A percentile compares a stretch with the other conserved stretches of the same genome.
phyloP scores from a whole-genome alignment of 1,140 invertebrate genomes.

The Cardiocondyla obscurior region DNA sequence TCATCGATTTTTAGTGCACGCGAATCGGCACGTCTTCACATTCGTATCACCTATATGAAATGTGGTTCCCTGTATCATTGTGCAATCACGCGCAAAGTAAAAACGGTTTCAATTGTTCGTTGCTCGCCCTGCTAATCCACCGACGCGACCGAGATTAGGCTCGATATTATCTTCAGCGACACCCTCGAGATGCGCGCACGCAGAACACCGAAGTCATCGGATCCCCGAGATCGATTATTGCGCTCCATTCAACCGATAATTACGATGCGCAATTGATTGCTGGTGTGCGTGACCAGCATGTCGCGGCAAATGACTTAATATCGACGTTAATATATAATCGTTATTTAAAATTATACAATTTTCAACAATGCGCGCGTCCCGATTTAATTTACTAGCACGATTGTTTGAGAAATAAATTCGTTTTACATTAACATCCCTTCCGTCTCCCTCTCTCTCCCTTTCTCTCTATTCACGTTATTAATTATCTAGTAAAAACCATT shows the following conservation, averaged over 20 bases:
- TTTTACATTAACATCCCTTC: background rate
- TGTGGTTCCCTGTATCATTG: conserved; percentile 20
- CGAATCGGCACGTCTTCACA: background rate
- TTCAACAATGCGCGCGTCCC: no score
- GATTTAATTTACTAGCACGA: background rate
- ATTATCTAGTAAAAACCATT: background rate
- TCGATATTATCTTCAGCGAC: background rate
- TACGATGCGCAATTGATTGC: conserved; percentile 25
- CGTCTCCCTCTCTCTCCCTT: background rate
- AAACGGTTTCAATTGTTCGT: conserved; percentile 59
- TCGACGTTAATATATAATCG: background rate
- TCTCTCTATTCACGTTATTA: background rate
- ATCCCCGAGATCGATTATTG: conserved; percentile 16
- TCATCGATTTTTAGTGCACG: background rate
- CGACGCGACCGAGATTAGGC: background rate
- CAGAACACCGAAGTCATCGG: background rate
- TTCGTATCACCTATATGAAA: conserved; percentile 44
- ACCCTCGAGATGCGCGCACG: conserved; percentile 15
- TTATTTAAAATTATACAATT: background rate
- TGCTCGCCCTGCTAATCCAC: conserved; percentile 40
- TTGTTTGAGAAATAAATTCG: background rate
- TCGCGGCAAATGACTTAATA: background rate
- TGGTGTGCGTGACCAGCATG: background rate
- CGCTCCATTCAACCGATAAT: conserved; percentile 1
- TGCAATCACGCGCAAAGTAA: conserved; percentile 45